Evolutionary conservation across 2,113 vertebrate species (phyloP).

Genomic region (Corydoras maculifer): DNA sequence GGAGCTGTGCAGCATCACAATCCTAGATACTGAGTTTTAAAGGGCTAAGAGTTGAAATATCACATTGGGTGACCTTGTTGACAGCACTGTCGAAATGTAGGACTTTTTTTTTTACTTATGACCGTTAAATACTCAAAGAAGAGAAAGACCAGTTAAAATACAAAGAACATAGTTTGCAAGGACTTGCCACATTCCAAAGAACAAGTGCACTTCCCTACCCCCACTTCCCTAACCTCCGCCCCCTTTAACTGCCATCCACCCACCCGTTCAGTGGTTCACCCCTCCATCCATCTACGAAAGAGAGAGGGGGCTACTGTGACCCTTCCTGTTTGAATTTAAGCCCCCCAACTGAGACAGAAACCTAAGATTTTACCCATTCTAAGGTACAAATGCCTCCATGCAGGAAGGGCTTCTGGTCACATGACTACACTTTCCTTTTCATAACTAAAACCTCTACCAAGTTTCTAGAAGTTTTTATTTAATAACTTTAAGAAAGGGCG

Average conservation of each 20-base stretch:
- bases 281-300: conserved; percentile 10
- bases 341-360: conserved; percentile 2
- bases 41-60: background rate
- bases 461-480: too few species aligned
- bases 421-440: background rate
- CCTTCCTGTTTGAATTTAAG: conserved; percentile 24
- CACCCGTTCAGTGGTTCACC: background rate
- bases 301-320: conserved; percentile 16
- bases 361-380: background rate
- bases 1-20: background rate
- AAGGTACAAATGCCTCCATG: conserved; percentile 14
- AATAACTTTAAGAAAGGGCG: too few species aligned
- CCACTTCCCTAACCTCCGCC: background rate
- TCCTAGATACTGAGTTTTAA: background rate
- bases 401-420: background rate
- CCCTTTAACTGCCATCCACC: too few species aligned
- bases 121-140: background rate
- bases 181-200: too few species aligned
- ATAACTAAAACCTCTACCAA: too few species aligned
- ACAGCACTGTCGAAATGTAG: conserved; percentile 57
- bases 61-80: background rate
- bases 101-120: conserved; percentile 55
- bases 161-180: too few species aligned
- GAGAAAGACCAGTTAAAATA: too few species aligned
- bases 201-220: background rate